Base-by-base conservation (phyloP, 2,888 invertebrate species). In the Pheosia gnoma region DNA sequence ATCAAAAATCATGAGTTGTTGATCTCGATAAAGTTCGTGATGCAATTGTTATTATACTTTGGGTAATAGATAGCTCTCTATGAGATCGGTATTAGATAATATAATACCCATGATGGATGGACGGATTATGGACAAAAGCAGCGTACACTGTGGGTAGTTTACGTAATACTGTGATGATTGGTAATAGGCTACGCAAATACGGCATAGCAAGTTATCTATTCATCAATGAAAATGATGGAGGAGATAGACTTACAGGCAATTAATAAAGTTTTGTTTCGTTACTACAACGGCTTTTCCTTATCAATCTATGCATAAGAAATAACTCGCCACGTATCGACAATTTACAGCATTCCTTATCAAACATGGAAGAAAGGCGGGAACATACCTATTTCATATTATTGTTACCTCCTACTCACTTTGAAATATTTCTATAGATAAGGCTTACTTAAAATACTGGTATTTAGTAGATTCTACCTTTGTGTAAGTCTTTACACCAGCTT, bases 1-100 rank as follows among this genome's bases (percentile, higher is more conserved):
- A 57, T 45, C 25, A 36, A 45, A 43, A 57, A 45, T 45, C 57
- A 57, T 57, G 57, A 41, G 43, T 45, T 45, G 57, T 5, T 25
- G n/a, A 56, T 56, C 56, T 57, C 36, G 47, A 47, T 47, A 47
- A 47, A 11, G 47, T 47, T 47, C 5, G 11, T 47, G 47, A 47
- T n/a, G 47, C 47, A 47, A 47, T 47, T 47, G 47, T 8, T 25
- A 37, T 39, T 56, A 38, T 9, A 13, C n/a, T 41, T 55, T n/a
- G 13, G 10, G 13, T 41, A 56, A 56, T 41, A 7, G 8, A 6
- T 56, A 9, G 56, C 3, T 47, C 47, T n/a, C 6, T 4, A 41
- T n/a, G 5, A n/a, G 8, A 8, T n/a, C 43, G 47, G n/a, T 47
- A 47, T 5, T 3, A 47, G 7, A 4, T 55, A 39, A 11, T 55